Base-by-base conservation (phyloP, 1,140 invertebrate genomes). In the Drosophila prosaltans region DNA sequence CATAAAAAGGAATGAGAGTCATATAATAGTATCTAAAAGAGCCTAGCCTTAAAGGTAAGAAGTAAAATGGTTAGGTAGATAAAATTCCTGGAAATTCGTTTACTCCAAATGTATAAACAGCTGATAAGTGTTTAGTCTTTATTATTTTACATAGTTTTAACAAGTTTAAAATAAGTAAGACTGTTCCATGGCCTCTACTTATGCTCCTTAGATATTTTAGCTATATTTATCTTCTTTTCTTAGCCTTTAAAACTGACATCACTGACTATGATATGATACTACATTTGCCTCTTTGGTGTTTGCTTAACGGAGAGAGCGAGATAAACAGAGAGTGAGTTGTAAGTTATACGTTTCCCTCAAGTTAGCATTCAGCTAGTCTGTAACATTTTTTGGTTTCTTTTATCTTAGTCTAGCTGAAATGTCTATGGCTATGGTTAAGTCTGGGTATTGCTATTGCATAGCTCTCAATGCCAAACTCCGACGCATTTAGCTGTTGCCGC, bases 401-500 rank as follows among this genome's bases (percentile, higher is more conserved):
- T 62, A 77, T 78, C 74, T 77, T 26, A 59, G 48, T 57, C 55
- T 69, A 39, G 40, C 28, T 40, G 48, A 30, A 51, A 45, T 51
- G 43, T 62, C 32, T 67, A 65, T 65, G 64, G 74, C 54, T 67
- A 59, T 45, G 64, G 54, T 51, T 51, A 51, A 26, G 45, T 51
- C 45, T 51, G 45, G 45, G 45, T 36, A 51, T 51, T 51, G 21
- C 45, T 48, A 16, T 57, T 48, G 55, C 66, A 69, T 30, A 66
- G 65, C 51, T 30, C 64, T 88, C 84, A 79, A 68, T 86, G 82
- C 79, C 75, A 85, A 83, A 88, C 80, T 86, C 83, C 76, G 80
- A 85, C 71, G 81, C 77, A 84, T 84, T 84, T 16, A 16, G 16
- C 16, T 78, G 66, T 62, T 68, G 72, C 40, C 51, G 62, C 43